A percentile compares a stretch with the other conserved stretches of the same genome.
phyloP scores from a whole-genome alignment of 2,888 invertebrate species.

The Noctua janthe region DNA sequence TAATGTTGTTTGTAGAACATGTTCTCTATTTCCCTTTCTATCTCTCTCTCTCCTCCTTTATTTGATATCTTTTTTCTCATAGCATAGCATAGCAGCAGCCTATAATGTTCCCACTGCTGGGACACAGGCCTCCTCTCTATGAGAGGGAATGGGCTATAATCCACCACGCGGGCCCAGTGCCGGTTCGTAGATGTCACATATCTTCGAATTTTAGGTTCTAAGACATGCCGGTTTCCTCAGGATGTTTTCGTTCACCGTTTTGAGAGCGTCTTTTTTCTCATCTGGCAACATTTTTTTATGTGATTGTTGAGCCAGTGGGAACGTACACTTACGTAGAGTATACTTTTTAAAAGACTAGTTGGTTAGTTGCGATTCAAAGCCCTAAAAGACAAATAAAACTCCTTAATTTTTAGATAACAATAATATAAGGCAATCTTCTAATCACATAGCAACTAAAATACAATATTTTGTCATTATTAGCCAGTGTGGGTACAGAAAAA shows the following conservation, averaged over 20 bases:
- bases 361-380: background rate
- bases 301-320: background rate
- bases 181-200: too few relatives aligned
- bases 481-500: slow-evolving; percentile 13
- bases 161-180: too few relatives aligned
- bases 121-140: too few relatives aligned
- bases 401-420: background rate
- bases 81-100: too few relatives aligned
- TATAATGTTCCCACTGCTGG: too few relatives aligned
- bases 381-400: background rate
- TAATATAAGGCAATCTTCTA: background rate
- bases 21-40: background rate
- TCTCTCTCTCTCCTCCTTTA: background rate
- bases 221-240: too few relatives aligned
- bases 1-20: background rate
- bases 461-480: slow-evolving; percentile 18
- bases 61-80: background rate
- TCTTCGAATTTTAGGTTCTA: too few relatives aligned
- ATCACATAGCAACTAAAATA: background rate
- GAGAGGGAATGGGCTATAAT: too few relatives aligned
- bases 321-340: background rate
- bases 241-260: too few relatives aligned
- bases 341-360: background rate
- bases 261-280: background rate
- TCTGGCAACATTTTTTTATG: background rate